These are phyloP conservation scores for Phyllotreta cruciferae DNA, from an alignment of 2,888 invertebrate genomes.

Conservation along the genomic window DNA sequence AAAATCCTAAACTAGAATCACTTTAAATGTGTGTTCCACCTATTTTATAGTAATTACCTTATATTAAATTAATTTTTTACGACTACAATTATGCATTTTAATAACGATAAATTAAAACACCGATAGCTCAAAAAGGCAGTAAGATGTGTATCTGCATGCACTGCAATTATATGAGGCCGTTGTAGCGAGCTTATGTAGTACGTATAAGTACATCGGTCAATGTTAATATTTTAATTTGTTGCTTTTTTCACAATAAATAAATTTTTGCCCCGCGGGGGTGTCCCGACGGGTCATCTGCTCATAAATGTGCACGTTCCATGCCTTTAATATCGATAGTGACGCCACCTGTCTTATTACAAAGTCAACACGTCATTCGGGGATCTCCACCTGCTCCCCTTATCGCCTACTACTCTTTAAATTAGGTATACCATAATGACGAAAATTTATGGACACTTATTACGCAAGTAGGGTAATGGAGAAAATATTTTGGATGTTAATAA, in stretches of 20 bases:
- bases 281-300: slow-evolving; percentile 52
- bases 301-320: slow-evolving; percentile 50
- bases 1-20: no score
- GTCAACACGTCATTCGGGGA: slow-evolving; percentile 23
- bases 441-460: slow-evolving; percentile 34
- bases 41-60: no score
- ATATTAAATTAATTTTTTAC: no score
- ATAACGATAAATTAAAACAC: no score
- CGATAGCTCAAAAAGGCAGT: not conserved
- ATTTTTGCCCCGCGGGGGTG: slow-evolving; percentile 52
- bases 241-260: slow-evolving; percentile 30
- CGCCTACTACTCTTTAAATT: slow-evolving; percentile 35
- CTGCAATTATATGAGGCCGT: slow-evolving; percentile 4
- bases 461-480: slow-evolving; percentile 27
- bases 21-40: no score
- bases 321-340: slow-evolving; percentile 25
- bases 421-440: slow-evolving; percentile 30
- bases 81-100: no score
- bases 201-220: not conserved
- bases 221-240: slow-evolving; percentile 31
- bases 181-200: not conserved
- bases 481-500: slow-evolving; percentile 17
- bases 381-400: slow-evolving; percentile 25
- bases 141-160: slow-evolving; percentile 2
- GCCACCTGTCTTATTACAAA: slow-evolving; percentile 31